Conservation (phyloP, 2,888 invertebrate species). For the Pseudococcus jackbeardsleyi region DNA sequence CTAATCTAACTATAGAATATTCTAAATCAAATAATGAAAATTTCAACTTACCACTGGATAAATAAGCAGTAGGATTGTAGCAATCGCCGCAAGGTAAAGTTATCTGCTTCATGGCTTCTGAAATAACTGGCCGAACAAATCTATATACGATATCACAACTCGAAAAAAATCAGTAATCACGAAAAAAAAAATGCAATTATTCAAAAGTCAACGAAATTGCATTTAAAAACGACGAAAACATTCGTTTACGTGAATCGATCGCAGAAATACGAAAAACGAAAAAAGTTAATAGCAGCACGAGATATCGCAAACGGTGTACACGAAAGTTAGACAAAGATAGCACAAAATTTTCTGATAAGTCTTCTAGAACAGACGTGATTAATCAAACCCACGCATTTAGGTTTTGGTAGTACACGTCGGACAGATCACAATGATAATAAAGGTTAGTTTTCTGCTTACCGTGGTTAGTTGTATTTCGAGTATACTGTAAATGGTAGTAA, state of each 20-base stretch:
- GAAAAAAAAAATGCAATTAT: too few relatives aligned
- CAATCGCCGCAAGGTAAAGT: constrained; percentile 78
- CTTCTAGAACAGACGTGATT: constrained; percentile 1
- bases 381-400: constrained; percentile 13
- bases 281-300: too few relatives aligned
- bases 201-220: too few relatives aligned
- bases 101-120: constrained; percentile 18
- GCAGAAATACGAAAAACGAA: too few relatives aligned
- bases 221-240: too few relatives aligned
- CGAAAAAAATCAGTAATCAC: too few relatives aligned
- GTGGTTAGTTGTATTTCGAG: background rate
- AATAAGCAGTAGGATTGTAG: background rate
- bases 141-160: background rate
- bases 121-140: background rate
- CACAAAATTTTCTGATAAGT: too few relatives aligned
- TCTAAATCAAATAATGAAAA: background rate
- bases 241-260: too few relatives aligned
- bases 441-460: constrained; percentile 20
- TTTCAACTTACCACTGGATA: constrained; percentile 42
- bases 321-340: too few relatives aligned
- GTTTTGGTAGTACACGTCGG: constrained; percentile 20
- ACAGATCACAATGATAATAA: constrained; percentile 44
- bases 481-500: background rate
- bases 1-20: too few relatives aligned
- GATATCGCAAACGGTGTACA: too few relatives aligned